Conservation (phyloP, 2,888 invertebrate genomes). For the Ceriagrion tenellum region DNA sequence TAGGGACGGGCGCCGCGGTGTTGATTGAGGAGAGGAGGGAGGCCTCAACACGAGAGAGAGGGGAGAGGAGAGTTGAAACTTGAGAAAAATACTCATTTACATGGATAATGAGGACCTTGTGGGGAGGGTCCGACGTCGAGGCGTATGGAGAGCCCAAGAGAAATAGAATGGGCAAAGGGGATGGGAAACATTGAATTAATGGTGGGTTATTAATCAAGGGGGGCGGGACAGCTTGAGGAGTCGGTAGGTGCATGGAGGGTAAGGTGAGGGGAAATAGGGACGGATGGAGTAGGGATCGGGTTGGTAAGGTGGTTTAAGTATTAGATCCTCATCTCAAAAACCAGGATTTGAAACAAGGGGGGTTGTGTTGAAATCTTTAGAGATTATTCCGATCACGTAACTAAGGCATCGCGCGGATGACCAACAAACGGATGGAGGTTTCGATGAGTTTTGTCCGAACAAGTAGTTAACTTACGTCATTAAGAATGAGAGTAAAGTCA, state of each 20-base stretch:
- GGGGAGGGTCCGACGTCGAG: conserved; percentile 22
- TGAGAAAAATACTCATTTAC: conserved; percentile 36
- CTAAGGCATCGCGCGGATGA: too few relatives aligned
- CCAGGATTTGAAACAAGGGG: not conserved
- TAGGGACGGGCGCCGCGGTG: not conserved
- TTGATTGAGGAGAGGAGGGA: not conserved
- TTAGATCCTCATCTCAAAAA: not conserved
- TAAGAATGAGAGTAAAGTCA: too few relatives aligned
- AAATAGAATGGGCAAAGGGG: not conserved
- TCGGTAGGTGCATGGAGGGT: not conserved
- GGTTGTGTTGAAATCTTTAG: too few relatives aligned
- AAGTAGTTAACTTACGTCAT: too few relatives aligned
- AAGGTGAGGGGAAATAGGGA: not conserved
- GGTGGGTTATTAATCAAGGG: conserved; percentile 43
- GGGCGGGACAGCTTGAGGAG: not conserved
- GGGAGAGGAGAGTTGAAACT: not conserved
- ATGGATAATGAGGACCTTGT: conserved; percentile 44
- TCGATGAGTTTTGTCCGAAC: too few relatives aligned
- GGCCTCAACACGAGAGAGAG: not conserved
- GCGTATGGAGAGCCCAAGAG: not conserved
- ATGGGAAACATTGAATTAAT: conserved; percentile 33
- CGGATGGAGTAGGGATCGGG: not conserved
- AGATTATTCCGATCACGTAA: too few relatives aligned
- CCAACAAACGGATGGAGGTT: too few relatives aligned
- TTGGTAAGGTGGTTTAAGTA: not conserved